phyloP scores from a whole-genome alignment of 2,888 invertebrate species.

The Harpagoxenus sublaevis region DNA sequence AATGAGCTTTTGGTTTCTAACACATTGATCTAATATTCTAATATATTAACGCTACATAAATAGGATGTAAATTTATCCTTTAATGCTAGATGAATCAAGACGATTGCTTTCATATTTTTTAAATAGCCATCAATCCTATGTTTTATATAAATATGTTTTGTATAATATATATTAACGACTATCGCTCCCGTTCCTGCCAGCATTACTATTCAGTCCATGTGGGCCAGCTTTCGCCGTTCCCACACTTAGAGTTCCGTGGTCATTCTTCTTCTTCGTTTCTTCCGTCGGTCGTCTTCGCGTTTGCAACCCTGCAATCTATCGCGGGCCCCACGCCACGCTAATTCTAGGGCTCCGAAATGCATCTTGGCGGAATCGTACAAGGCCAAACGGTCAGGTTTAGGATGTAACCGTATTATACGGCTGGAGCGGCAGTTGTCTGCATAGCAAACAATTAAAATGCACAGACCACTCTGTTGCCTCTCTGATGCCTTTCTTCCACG shows the following conservation, averaged over 20 bases:
- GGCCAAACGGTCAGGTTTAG: constrained; percentile 62
- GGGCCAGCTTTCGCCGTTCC: constrained; percentile 79
- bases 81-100: neutral
- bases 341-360: constrained; percentile 81
- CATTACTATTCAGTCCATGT: constrained; percentile 71
- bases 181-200: neutral
- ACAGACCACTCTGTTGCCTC: constrained; percentile 22
- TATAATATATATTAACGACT: neutral
- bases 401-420: constrained; percentile 51
- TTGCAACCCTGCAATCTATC: constrained; percentile 82
- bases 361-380: constrained; percentile 78
- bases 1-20: neutral
- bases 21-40: no score
- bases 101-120: neutral
- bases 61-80: neutral
- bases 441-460: constrained; percentile 76
- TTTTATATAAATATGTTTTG: constrained; percentile 6
- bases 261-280: constrained; percentile 73
- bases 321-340: constrained; percentile 78
- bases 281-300: constrained; percentile 60
- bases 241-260: constrained; percentile 78
- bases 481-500: constrained; percentile 15
- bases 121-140: neutral
- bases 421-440: constrained; percentile 60
- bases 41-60: no score